These are phyloP conservation scores for Diuraphis noxia DNA, from an alignment of 1,140 invertebrate genomes.

Conservation along the genomic window DNA sequence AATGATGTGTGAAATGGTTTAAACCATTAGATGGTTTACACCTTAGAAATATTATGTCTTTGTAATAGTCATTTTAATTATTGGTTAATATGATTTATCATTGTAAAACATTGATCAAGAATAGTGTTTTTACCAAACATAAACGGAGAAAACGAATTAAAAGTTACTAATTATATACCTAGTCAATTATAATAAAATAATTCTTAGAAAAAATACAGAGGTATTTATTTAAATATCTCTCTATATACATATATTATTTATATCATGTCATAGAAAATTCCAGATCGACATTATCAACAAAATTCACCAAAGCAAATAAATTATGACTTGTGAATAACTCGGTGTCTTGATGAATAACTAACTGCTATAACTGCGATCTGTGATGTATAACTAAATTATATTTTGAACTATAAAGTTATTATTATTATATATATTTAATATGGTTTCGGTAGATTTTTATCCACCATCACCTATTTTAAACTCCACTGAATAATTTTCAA, in stretches of 20 bases:
- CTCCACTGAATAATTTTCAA: neutral
- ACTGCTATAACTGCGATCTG: too few relatives aligned
- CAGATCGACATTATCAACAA: neutral
- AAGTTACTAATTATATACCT: neutral
- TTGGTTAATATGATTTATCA: neutral
- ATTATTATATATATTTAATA: neutral
- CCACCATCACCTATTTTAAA: neutral
- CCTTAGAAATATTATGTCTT: too few relatives aligned
- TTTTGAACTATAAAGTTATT: neutral
- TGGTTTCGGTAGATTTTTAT: neutral
- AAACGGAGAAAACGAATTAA: neutral
- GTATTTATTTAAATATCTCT: too few relatives aligned
- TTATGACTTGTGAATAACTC: neutral
- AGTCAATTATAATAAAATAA: too few relatives aligned
- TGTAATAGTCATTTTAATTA: neutral
- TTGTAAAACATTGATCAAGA: neutral
- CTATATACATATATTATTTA: neutral
- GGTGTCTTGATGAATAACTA: neutral
- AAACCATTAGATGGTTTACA: too few relatives aligned
- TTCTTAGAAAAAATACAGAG: too few relatives aligned
- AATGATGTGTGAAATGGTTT: too few relatives aligned
- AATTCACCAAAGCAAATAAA: neutral
- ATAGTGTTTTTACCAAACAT: neutral
- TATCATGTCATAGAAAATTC: neutral
- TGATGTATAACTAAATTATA: conserved; percentile 8